Evolutionary conservation across 2,113 vertebrate genomes (phyloP).

Genomic region (Platichthys flesus): DNA sequence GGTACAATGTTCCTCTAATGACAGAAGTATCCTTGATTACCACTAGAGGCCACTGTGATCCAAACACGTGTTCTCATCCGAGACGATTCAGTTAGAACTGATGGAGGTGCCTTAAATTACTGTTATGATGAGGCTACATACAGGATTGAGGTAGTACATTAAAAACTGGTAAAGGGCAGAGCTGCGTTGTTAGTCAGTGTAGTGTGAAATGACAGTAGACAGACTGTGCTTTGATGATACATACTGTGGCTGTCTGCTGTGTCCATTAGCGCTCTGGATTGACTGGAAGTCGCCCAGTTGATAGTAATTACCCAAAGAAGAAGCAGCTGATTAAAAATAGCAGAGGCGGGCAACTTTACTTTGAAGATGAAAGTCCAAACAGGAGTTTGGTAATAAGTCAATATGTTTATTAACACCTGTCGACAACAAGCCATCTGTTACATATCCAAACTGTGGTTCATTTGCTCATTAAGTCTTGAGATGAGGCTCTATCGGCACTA

Average conservation of each 20-base stretch:
- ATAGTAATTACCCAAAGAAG: conserved; percentile 50
- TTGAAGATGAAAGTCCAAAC: conserved; percentile 38
- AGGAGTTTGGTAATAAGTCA: neutral
- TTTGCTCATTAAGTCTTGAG: conserved; percentile 2
- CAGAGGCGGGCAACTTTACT: conserved; percentile 21
- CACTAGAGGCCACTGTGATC: conserved; percentile 19
- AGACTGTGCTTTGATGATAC: conserved; percentile 65
- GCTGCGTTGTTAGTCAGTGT: conserved; percentile 31
- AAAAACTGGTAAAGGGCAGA: conserved; percentile 43
- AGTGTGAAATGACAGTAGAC: conserved; percentile 66
- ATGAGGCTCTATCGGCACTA: neutral
- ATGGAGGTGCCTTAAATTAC: conserved; percentile 4
- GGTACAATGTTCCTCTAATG: neutral
- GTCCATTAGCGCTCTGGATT: conserved; percentile 46
- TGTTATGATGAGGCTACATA: conserved; percentile 3
- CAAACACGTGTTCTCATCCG: conserved; percentile 9
- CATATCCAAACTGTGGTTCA: neutral
- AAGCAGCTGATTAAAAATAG: conserved; percentile 63
- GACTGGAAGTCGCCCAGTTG: conserved; percentile 47
- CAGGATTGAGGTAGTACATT: neutral
- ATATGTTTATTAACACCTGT: conserved; percentile 8
- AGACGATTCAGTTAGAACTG: conserved; percentile 5
- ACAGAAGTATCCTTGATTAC: neutral
- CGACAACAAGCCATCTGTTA: neutral
- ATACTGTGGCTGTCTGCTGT: conserved; percentile 31